Base-by-base conservation (phyloP, 2,113 vertebrate species). In the Catharus minimus region DNA sequence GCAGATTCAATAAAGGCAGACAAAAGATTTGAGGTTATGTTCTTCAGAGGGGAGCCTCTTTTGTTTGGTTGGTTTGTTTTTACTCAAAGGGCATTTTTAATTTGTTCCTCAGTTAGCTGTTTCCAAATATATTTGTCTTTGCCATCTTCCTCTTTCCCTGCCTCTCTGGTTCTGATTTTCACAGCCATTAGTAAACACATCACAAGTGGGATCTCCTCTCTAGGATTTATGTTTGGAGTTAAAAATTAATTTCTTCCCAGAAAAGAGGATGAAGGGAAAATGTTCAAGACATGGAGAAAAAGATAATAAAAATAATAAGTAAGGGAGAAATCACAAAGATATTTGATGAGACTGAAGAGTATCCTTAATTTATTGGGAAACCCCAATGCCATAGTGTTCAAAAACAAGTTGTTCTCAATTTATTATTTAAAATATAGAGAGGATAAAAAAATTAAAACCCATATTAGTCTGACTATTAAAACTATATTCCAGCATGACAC, bases 101-200 rank as follows among this genome's bases (percentile, higher is more conserved):
- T 95, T 95, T 93, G 92, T 94, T 96, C 80, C 86, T 95, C 22
- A 0, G 80, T 44, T 90, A 61, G 62, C 43, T 89, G 88, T 95
- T 96, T 95, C 95, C 93, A 95, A 95, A 94, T 94, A 93, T 93
- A 95, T 90, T 95, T 89, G 86, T 93, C 92, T 92, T 91, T 93
- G 81, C 93, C 92, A 47, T 95, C 81, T 93, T 95, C 84, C 55
- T 95, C 83, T 76, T 92, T 79, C 84, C 83, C 58, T 92, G 82
- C 28, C 80, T 61, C 66, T 93, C 95, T 96, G 95, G 90, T 95
- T 96, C 90, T 90, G 74, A 95, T 96, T 96, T 96, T 87, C 92
- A 86, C 58, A 87, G 27, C 43, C 83, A 87, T 92, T 90, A 93
- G 83, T 90, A 92, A 94, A 86, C 65, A 76, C 55, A 94, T 78